Evolutionary conservation across 2,888 invertebrate species (phyloP), one percentile per base, ranked within the genome.

Genomic region (Pelosia muscerda): DNA sequence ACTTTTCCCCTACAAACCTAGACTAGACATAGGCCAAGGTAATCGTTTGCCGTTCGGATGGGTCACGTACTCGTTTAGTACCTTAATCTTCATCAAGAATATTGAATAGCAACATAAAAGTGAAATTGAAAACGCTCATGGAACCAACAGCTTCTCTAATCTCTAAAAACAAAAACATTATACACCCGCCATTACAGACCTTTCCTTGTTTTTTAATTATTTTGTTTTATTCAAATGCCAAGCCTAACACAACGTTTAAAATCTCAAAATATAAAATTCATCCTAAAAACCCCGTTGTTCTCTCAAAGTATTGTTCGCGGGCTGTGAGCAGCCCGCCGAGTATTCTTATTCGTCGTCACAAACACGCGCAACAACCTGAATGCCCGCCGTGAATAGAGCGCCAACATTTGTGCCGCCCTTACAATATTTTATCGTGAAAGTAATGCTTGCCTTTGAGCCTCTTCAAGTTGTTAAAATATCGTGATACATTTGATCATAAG

Each of bases 211-310:
- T 49, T n/a, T n/a, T n/a, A n/a, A 49, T 49, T 49, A 19, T 42
- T 42, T 42, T n/a, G 19, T 49, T 49, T 49, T 49, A 49, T 49
- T 49, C 49, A 49, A 49, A 49, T 49, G n/a, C 49, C 49, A n/a
- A n/a, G 49, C 49, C 49, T n/a, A 49, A 49, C 49, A 49, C n/a
- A n/a, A n/a, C 49, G 5, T 49, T 49, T 49, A n/a, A 49, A 49
- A 49, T 49, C n/a, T 49, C n/a, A 49, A 49, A 49, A 49, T 49
- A n/a, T 49, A 49, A 42, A n/a, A 49, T n/a, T 49, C 49, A 19
- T 19, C 8, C 19, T 49, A n/a, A n/a, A 49, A 49, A 49, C 49
- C n/a, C 49, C n/a, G 49, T 49, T 49, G 49, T 49, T 49, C 49
- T 49, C 19, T n/a, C n/a, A 49, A n/a, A n/a, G 49, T n/a, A 49